Evolutionary conservation across 2,797 vertebrate genomes (phyloP), one percentile per base, ranked within the genome.

Genomic region (Phalloptychus januarius): DNA sequence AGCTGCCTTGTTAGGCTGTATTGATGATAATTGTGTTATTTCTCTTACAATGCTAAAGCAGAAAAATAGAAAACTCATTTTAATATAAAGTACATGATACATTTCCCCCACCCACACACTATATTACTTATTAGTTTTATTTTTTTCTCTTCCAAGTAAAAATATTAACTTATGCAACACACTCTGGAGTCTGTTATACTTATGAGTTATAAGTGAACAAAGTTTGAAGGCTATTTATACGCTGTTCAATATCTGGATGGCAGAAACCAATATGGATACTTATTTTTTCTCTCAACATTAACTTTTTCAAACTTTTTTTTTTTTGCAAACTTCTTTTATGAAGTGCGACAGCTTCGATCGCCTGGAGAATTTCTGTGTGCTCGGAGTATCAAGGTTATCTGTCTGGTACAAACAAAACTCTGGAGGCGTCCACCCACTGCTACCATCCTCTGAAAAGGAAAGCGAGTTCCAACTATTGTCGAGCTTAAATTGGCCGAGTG

Each of bases 391-490:
- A 42, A 91, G 89, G 91, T 91, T 86, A 74, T 81, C 78, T 72
- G 56, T 76, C 58, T 63, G 48, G 74, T 83, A 86, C 84, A 87
- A 86, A 85, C 78, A 80, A 85, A 83, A 78, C 83, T 84, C 86
- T 75, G 1, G 80, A 90, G 86, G 87, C 82, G 0, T 78, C 88
- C 87, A 75, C 91, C 90, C 88, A 93, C 92, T 58, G 78, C 80
- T 67, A 71, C 70, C 79, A 85, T 79, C 81, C 77, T 83, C 79
- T 84, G 81, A 89, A 75, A 82, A 76, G 81, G 82, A 87, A 85
- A 83, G 72, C 28, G 76, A 74, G 70, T 85, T 86, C 63, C 79
- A 85, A 46, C 79, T 54, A 40, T 52, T 80, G 77, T 44, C 10
- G 56, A 67, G 71, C 54, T 61, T 72, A 67, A 73, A 80, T 16